Conservation (phyloP, 1,140 invertebrate species). For the Zaprionus davidi region DNA sequence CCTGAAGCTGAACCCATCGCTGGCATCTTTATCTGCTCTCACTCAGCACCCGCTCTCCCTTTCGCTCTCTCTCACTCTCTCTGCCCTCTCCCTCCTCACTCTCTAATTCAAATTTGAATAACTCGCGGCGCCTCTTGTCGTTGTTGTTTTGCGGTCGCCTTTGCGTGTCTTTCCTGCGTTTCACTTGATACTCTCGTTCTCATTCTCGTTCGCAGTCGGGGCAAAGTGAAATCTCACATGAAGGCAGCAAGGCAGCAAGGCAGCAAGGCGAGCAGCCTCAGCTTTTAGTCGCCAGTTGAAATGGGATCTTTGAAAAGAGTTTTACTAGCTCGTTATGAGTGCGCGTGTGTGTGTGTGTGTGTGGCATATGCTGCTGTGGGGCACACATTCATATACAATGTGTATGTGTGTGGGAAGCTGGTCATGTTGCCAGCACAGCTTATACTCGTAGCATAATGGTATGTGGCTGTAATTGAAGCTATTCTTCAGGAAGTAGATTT, state of each 20-base stretch:
- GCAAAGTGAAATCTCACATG: background rate
- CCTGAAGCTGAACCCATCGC: background rate
- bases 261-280: background rate
- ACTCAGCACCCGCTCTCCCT: background rate
- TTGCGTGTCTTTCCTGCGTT: background rate
- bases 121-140: constrained; percentile 47
- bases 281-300: constrained; percentile 9
- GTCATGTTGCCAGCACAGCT: background rate
- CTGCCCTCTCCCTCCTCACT: background rate
- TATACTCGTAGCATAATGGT: background rate
- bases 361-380: background rate
- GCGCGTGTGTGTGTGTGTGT: background rate
- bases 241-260: background rate
- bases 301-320: constrained; percentile 4
- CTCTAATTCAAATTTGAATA: constrained; percentile 78
- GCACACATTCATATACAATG: background rate
- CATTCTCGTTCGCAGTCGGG: background rate
- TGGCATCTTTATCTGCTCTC: constrained; percentile 9
- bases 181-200: background rate
- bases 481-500: no score
- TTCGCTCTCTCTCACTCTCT: background rate
- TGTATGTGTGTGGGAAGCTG: background rate
- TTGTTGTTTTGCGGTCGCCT: background rate
- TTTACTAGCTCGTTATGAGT: background rate
- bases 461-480: background rate